phyloP scores from a whole-genome alignment of 2,113 vertebrate genomes.

The Egretta garzetta region DNA sequence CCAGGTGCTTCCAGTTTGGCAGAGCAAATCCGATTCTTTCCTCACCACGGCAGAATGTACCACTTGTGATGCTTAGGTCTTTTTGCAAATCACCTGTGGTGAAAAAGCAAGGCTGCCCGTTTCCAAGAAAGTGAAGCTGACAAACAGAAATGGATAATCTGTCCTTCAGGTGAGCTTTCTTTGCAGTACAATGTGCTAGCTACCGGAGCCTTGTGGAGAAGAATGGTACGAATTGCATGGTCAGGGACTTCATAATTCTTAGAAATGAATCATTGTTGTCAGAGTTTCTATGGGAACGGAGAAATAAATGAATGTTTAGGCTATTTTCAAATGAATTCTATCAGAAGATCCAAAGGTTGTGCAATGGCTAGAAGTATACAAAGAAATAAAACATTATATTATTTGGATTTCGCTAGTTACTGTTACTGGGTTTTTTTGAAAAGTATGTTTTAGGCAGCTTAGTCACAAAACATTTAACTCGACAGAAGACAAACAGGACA shows the following conservation, averaged over 20 bases:
- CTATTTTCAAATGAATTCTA: slow-evolving; percentile 36
- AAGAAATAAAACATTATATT: slow-evolving; percentile 1
- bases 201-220: background rate
- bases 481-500: slow-evolving; percentile 42
- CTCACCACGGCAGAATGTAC: background rate
- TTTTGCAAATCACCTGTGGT: background rate
- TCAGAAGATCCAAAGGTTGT: slow-evolving; percentile 21
- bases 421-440: slow-evolving; percentile 18
- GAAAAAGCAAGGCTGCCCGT: background rate
- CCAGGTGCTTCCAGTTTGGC: background rate
- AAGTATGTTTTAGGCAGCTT: slow-evolving; percentile 50
- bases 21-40: background rate
- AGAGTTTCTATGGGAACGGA: slow-evolving; percentile 58
- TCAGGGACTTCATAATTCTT: slow-evolving; percentile 26
- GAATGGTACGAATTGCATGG: background rate
- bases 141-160: background rate
- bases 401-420: slow-evolving; percentile 43
- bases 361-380: slow-evolving; percentile 20
- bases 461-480: slow-evolving; percentile 64
- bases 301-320: slow-evolving; percentile 55
- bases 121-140: background rate
- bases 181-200: background rate
- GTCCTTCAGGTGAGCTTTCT: slow-evolving; percentile 11
- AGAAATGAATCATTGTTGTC: slow-evolving; percentile 34
- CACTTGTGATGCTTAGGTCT: background rate